Evolutionary conservation across 2,888 invertebrate genomes (phyloP), one percentile per base, ranked within the genome.

Genomic region (Acanthosepion pharaonis): DNA sequence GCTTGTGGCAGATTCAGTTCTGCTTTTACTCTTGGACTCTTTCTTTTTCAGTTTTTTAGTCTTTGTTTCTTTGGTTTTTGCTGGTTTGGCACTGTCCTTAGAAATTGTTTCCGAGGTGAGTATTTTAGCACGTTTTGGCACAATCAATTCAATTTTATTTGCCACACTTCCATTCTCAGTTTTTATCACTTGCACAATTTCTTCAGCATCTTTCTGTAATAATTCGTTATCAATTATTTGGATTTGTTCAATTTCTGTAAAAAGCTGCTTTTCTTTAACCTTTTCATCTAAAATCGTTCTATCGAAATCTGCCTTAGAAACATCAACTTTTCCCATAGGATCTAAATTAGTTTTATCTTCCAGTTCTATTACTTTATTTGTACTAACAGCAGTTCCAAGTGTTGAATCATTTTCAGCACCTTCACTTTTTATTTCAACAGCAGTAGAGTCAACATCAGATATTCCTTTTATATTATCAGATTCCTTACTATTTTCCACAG

Each of bases 301-400:
- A 49, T 93, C 49, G 18, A 53, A 93, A 93, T 92, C 92, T n/a
- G 25, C 2, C 25, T 93, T 93, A 5, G 93, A 25, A 5, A 25
- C 93, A 48, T 92, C 25, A 48, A 51, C 20, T 92, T 92, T 49
- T 91, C n/a, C 23, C 42, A 42, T 42, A 42, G 42, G 42, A 92
- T 51, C 49, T 28, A 48, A 25, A 28, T n/a, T 25, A 28, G 51
- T 28, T 93, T 28, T 93, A n/a, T 53, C 33, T 28, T 15, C 92
- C 15, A 51, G n/a, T 92, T 92, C 92, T 92, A 92, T 51, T 11
- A 28, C 92, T 42, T 93, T 49, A n/a, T 93, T 93, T 18, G 28
- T 53, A 93, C 9, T 93, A 93, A 93, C 93, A 93, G 93, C 93
- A 93, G 93, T 93, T 28, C 51, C 51, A 53, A 93, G 93, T 51